phyloP scores from a whole-genome alignment of 2,113 vertebrate genomes.

The Vidua chalybeata region DNA sequence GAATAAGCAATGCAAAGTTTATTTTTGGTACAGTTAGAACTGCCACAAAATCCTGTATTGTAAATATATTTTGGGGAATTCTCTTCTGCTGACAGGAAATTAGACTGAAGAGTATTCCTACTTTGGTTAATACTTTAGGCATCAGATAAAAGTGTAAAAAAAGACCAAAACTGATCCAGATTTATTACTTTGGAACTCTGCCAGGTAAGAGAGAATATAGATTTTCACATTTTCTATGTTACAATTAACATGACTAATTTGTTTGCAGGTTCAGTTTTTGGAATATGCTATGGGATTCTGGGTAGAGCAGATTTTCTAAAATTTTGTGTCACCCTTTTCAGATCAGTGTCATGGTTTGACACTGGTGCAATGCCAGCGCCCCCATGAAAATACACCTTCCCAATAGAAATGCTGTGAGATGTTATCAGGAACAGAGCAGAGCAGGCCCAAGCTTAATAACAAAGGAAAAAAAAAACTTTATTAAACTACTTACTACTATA shows the following conservation, averaged over 20 bases:
- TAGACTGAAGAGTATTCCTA: neutral
- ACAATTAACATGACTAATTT: neutral
- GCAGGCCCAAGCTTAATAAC: too few species aligned
- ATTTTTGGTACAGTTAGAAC: neutral
- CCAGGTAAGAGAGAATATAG: neutral
- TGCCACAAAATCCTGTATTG: neutral
- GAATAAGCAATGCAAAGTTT: neutral
- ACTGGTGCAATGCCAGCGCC: too few species aligned
- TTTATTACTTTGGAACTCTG: neutral
- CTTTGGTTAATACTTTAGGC: neutral
- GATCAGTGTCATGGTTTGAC: too few species aligned
- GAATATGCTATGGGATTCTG: neutral
- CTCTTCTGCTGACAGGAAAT: neutral
- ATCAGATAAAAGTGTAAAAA: neutral
- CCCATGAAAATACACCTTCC: too few species aligned
- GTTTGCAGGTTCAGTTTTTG: neutral
- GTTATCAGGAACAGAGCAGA: too few species aligned
- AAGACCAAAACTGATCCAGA: neutral
- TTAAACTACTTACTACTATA: too few species aligned
- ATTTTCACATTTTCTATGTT: neutral
- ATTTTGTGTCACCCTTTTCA: neutral
- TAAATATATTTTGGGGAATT: neutral
- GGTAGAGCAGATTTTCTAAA: neutral
- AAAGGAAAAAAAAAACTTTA: too few species aligned
- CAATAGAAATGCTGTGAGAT: too few species aligned